These are phyloP conservation scores for Hemithea aestivaria DNA, from an alignment of 2,888 invertebrate species.

Conservation along the genomic window DNA sequence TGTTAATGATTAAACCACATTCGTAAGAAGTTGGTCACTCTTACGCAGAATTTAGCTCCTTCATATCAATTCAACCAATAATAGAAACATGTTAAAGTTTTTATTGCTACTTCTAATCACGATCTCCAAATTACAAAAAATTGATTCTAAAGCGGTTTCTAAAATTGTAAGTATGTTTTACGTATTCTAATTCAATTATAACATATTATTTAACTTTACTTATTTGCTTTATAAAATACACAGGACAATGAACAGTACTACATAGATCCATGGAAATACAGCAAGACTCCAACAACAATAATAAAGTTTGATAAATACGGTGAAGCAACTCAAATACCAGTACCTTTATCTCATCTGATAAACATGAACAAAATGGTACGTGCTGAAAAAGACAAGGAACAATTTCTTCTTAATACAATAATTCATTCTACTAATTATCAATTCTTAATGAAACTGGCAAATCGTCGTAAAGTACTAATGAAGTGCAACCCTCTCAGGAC, in stretches of 20 bases:
- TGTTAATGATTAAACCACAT: slow-evolving; percentile 9
- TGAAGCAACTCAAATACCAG: slow-evolving; percentile 23
- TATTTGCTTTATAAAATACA: slow-evolving; percentile 13
- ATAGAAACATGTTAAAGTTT: too few relatives aligned
- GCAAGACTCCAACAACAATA: slow-evolving; percentile 36
- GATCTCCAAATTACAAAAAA: slow-evolving; percentile 5
- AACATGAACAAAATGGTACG: slow-evolving; percentile 22
- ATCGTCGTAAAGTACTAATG: slow-evolving; percentile 44
- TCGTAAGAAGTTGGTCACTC: too few relatives aligned
- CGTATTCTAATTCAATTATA: too few relatives aligned
- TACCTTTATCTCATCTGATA: slow-evolving; percentile 26
- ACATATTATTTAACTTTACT: too few relatives aligned
- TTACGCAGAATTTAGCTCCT: too few relatives aligned
- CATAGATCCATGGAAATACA: slow-evolving; percentile 49
- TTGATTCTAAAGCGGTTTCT: background rate
- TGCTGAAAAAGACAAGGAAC: slow-evolving; percentile 9
- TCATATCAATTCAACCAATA: too few relatives aligned
- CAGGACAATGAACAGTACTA: slow-evolving; percentile 36
- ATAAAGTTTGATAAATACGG: slow-evolving; percentile 45
- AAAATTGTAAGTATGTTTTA: too few relatives aligned
- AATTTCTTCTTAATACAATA: slow-evolving; percentile 5
- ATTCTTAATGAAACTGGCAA: slow-evolving; percentile 9
- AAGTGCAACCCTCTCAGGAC: slow-evolving; percentile 37
- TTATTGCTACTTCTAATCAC: too few relatives aligned
- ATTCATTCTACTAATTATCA: background rate